Evolutionary conservation across 2,113 vertebrate species (phyloP).

Genomic region (Myrmecophaga tridactyla): DNA sequence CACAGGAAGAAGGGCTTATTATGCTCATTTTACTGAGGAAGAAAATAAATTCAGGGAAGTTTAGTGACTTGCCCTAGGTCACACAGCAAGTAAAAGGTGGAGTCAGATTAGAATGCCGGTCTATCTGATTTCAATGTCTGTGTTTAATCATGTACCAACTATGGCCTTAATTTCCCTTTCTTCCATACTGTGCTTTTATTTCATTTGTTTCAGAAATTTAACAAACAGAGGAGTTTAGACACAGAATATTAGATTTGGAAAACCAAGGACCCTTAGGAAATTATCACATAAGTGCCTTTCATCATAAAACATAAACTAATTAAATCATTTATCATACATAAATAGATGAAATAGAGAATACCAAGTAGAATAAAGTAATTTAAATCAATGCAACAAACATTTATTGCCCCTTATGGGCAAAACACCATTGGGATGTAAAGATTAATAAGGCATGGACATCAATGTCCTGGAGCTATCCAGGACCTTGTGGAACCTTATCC

Average conservation of each 20-base stretch:
- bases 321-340: not conserved
- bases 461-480: not conserved
- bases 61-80: not conserved
- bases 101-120: not conserved
- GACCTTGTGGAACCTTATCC: too few species aligned
- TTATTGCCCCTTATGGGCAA: not conserved
- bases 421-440: not conserved
- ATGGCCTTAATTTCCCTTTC: not conserved
- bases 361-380: not conserved
- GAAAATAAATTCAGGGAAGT: not conserved
- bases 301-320: conserved; percentile 3
- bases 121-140: not conserved
- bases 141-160: not conserved
- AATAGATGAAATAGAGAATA: conserved; percentile 15
- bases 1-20: not conserved
- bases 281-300: not conserved
- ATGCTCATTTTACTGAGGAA: not conserved
- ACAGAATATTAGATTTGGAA: not conserved
- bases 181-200: not conserved
- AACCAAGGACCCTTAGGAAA: not conserved
- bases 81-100: not conserved
- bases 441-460: not conserved
- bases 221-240: not conserved
- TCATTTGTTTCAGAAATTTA: not conserved
- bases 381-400: not conserved